Conservation (phyloP, 1,140 invertebrate genomes). For the Caerostris darwini region DNA sequence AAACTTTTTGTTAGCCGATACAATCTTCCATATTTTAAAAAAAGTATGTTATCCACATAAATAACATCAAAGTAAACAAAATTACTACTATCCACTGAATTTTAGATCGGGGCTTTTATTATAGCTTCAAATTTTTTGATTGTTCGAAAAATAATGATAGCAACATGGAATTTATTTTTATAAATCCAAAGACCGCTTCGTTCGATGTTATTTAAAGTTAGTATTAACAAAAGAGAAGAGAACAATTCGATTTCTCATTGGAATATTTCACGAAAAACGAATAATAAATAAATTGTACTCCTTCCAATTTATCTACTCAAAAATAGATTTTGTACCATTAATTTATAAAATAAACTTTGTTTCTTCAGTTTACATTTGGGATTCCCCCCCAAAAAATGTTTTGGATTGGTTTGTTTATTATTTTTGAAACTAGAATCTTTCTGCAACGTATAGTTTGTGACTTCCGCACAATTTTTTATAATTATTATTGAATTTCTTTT, state of each 20-base stretch:
- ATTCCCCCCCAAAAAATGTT: not conserved
- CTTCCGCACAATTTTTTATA: not conserved
- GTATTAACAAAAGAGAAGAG: too few species aligned
- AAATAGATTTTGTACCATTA: not conserved
- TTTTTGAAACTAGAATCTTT: not conserved
- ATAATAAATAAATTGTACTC: not conserved
- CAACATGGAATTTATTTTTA: not conserved
- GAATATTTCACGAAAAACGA: not conserved
- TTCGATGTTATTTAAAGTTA: not conserved
- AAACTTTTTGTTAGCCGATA: too few species aligned
- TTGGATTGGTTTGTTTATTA: not conserved
- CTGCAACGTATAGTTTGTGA: not conserved
- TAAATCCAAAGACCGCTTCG: not conserved
- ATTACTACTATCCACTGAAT: not conserved
- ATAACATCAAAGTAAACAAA: not conserved
- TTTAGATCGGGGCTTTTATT: not conserved
- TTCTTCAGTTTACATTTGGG: not conserved
- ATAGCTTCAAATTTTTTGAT: not conserved
- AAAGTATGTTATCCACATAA: not conserved
- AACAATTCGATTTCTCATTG: not conserved
- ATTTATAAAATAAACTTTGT: not conserved
- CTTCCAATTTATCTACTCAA: not conserved
- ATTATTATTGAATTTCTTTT: too few species aligned
- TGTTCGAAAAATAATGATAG: not conserved
- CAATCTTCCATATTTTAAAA: not conserved